phyloP scores from a whole-genome alignment of 2,113 vertebrate species.

The Miniopterus natalensis region DNA sequence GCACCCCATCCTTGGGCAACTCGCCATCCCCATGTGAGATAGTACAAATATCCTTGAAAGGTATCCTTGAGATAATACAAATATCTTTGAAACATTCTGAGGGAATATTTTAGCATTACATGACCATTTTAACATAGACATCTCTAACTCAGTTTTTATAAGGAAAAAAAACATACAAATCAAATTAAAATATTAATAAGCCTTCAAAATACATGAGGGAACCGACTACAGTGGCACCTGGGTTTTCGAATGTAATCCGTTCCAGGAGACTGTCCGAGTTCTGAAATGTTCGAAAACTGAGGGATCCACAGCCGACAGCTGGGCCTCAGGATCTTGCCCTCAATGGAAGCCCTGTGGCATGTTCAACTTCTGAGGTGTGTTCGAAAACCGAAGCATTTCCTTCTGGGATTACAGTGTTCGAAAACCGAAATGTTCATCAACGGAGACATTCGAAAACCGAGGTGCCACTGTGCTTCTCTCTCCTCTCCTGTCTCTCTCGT shows the following conservation, averaged over 20 bases:
- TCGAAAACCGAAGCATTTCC: no score
- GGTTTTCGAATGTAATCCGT: no score
- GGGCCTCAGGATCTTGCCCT: no score
- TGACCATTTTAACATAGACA: neutral
- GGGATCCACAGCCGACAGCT: no score
- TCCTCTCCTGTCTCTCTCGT: neutral
- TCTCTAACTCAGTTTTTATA: neutral
- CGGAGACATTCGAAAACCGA: no score
- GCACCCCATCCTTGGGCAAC: neutral
- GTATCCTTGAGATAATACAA: neutral
- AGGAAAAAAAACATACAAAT: neutral
- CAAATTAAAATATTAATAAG: constrained; percentile 15
- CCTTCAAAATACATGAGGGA: neutral
- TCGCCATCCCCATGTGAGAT: neutral
- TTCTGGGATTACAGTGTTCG: no score
- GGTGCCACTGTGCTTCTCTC: neutral
- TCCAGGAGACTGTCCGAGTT: no score
- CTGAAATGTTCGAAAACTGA: no score
- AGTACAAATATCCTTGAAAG: neutral
- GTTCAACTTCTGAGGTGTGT: no score
- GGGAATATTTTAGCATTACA: neutral
- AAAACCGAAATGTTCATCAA: no score
- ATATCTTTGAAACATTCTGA: constrained; percentile 18
- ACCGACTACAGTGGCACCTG: neutral
- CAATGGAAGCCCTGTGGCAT: no score